Base-by-base conservation (phyloP, 2,888 invertebrate species). In the Leptinotarsa tumamoca region DNA sequence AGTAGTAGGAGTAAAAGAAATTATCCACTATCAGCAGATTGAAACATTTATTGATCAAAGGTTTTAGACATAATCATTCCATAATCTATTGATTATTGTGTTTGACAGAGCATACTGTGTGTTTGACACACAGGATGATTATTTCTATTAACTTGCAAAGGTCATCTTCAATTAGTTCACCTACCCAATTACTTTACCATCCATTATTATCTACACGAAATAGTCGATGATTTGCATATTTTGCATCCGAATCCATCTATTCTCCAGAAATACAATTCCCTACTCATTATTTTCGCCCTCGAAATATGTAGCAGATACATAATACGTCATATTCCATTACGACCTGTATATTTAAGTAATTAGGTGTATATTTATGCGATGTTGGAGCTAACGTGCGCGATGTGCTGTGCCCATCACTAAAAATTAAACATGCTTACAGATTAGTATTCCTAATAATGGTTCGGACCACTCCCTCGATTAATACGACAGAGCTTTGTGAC, bases 391-490 rank as follows among this genome's bases (percentile, higher is more conserved):
- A 63, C 63, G 33, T 63, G 43, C 18, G 17, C 68, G 68, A 13
- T 49, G 51, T 49, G 69, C 56, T 74, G 76, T 76, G 78, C 73
- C 80, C 80, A 81, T 79, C 79, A 79, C 79, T 81, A 82, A 82
- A 82, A 81, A 81, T 82, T 82, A 82, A 82, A 79, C 80, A 81
- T 77, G 81, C 78, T 79, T 80, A 82, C 81, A 81, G 82, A 82
- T 82, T 82, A 82, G 80, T 80, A 81, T 82, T 81, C 79, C 81
- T 80, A 78, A 80, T 82, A 82, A 81, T 82, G 81, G 80, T 79
- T 79, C 67, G 76, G 73, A 76, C 80, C 82, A 82, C 82, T 78
- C 81, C 82, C 82, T 80, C 82, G 81, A 81, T 82, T 82, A 82
- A 80, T 81, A 79, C 80, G 79, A 82, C 81, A 82, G 79, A 80